Evolutionary conservation across 1,140 invertebrate genomes (phyloP).

Genomic region (Physella acuta): DNA sequence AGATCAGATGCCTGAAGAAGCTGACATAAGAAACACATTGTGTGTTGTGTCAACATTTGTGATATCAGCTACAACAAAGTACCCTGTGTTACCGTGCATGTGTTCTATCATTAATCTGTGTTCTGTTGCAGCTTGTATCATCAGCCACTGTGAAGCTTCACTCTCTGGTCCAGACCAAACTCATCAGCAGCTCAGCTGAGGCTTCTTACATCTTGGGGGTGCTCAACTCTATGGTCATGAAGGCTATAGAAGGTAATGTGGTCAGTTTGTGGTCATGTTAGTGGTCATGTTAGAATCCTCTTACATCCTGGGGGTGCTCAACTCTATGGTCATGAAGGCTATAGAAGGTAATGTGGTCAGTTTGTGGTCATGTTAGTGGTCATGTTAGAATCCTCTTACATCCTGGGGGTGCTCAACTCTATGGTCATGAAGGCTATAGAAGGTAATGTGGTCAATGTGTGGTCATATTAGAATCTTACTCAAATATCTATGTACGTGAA

Average conservation of each 20-base stretch:
- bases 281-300: no score
- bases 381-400: constrained; percentile 66
- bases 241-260: constrained; percentile 42
- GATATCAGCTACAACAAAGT: no score
- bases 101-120: no score
- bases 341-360: constrained; percentile 37
- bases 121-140: constrained; percentile 65
- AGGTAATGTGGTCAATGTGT: constrained; percentile 34
- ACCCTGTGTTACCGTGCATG: no score
- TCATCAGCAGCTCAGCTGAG: constrained; percentile 63
- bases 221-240: constrained; percentile 49
- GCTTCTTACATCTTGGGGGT: constrained; percentile 63
- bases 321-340: constrained; percentile 47
- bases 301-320: constrained; percentile 61
- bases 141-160: constrained; percentile 69
- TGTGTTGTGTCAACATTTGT: no score
- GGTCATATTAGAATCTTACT: no score
- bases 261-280: no score
- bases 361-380: no score
- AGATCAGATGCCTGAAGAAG: no score
- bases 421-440: constrained; percentile 47
- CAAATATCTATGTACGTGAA: constrained; percentile 57
- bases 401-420: constrained; percentile 58
- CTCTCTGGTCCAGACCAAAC: constrained; percentile 65
- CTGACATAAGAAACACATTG: no score